Percentiles rank a stretch among this genome's conserved stretches.
These are phyloP conservation scores for Oncorhynchus keta DNA, from an alignment of 2,113 vertebrate genomes.

Conservation along the genomic window DNA sequence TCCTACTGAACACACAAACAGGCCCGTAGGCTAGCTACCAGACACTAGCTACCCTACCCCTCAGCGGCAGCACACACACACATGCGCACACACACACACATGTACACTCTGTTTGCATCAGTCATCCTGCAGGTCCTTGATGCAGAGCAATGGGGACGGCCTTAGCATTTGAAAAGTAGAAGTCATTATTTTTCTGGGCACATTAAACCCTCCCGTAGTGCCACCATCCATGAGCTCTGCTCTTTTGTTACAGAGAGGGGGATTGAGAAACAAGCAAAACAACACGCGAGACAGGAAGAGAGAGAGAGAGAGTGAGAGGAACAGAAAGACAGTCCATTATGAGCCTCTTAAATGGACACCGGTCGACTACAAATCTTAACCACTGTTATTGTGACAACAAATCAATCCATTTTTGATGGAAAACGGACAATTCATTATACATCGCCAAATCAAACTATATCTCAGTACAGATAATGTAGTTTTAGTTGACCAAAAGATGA, in stretches of 20 bases:
- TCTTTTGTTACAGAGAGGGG: constrained; percentile 38
- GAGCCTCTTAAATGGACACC: not conserved
- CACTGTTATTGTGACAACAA: not conserved
- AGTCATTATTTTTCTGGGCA: constrained; percentile 65
- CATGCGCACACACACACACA: not conserved
- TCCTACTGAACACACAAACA: constrained; percentile 72
- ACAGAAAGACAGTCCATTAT: not conserved
- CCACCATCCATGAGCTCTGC: constrained; percentile 40
- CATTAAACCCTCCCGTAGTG: constrained; percentile 49
- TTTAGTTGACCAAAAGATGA: too few species aligned
- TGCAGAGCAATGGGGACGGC: constrained; percentile 46
- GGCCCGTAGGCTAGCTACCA: constrained; percentile 55
- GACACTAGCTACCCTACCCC: constrained; percentile 16
- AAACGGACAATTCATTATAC: too few species aligned
- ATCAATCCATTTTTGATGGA: not conserved
- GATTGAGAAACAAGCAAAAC: constrained; percentile 42
- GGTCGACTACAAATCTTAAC: too few species aligned
- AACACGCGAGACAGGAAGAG: constrained; percentile 25
- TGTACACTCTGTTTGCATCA: constrained; percentile 59
- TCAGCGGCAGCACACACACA: constrained; percentile 18
- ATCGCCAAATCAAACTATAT: not conserved
- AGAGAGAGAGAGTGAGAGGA: not conserved
- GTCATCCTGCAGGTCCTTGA: constrained; percentile 52
- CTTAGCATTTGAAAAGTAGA: constrained; percentile 47
- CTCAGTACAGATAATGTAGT: too few species aligned